A percentile compares a stretch with the other conserved stretches of the same genome.
Evolutionary conservation across 1,140 invertebrate genomes (phyloP).

Genomic region (Cephus cinctus): DNA sequence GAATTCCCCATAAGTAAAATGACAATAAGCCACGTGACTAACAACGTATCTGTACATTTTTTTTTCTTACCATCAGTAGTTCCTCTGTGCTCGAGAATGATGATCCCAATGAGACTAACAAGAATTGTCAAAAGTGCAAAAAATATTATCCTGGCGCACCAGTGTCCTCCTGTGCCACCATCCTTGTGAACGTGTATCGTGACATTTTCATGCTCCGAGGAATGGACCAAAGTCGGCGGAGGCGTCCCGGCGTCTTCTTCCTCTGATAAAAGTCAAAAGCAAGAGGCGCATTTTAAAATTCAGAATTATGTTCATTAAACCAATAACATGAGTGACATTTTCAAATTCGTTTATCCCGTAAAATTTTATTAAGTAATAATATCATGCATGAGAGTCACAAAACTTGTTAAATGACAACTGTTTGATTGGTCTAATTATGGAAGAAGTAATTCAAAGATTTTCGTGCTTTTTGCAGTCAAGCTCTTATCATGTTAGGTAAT

Average conservation of each 20-base stretch:
- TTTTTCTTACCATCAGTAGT: slow-evolving; percentile 69
- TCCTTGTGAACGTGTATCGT: slow-evolving; percentile 76
- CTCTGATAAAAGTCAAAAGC: slow-evolving; percentile 29
- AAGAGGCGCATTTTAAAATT: neutral
- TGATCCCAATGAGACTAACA: slow-evolving; percentile 69
- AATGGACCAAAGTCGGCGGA: slow-evolving; percentile 25
- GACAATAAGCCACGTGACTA: too few species aligned
- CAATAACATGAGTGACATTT: neutral
- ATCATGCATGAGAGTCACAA: too few species aligned
- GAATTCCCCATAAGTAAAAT: too few species aligned
- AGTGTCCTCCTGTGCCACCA: slow-evolving; percentile 71
- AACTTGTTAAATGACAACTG: too few species aligned
- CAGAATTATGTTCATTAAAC: neutral
- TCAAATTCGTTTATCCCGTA: too few species aligned
- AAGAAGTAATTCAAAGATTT: too few species aligned
- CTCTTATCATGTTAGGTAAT: too few species aligned
- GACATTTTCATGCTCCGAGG: slow-evolving; percentile 59
- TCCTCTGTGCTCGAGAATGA: slow-evolving; percentile 77
- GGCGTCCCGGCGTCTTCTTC: slow-evolving; percentile 44
- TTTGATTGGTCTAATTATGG: too few species aligned
- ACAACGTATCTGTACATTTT: neutral
- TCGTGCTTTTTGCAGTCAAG: too few species aligned
- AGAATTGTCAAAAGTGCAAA: slow-evolving; percentile 71
- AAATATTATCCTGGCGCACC: slow-evolving; percentile 81
- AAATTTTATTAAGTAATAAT: too few species aligned